Evolutionary conservation across 2,888 invertebrate genomes (phyloP), one percentile per base, ranked within the genome.

Genomic region (Trissoscelio sp.): DNA sequence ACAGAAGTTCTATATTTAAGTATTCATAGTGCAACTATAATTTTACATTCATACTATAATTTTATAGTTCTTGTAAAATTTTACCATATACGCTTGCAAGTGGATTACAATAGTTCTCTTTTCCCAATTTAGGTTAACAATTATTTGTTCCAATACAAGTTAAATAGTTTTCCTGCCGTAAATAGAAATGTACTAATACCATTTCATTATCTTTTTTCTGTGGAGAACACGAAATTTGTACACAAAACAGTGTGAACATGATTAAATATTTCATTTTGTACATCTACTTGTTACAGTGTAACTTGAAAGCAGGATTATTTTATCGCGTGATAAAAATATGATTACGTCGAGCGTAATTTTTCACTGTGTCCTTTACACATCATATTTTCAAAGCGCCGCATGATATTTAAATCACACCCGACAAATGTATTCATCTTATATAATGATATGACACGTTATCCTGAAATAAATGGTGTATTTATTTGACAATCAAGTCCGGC

Each of bases 401-500:
- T 16, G 4, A 46, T 14, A 69, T 69, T 70, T 58, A 48, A 58
- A 58, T 48, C 57, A 28, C 12, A 6, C 3, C 31, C 20, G 24
- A 34, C 46, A 58, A 48, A 70, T 39, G 37, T 42, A 58, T 48
- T 24, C 37, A 39, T 6, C 48, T 70, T 70, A 70, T 18, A 28
- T 58, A 70, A 72, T 64, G 24, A 62, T 64, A 24, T 7, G 55
- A 64, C 48, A 42, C 24, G 46, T 51, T 77, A 42, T 39, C 37
- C 51, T 11, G 31, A 60, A 74, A 79, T 55, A 58, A 79, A 69
- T 79, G 73, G 67, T 39, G 53, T 39, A 69, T 74, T 79, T 42
- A 62, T 79, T 79, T 55, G 67, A 74, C 73, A 74, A 79, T 79
- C 67, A 39, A 34, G 39, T n/a, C 34, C 37, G 67, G 60, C 53